Percentiles rank a stretch among this genome's conserved stretches.
Conservation (phyloP, 2,888 invertebrate genomes). For the Cosmorhoe ocellata region DNA sequence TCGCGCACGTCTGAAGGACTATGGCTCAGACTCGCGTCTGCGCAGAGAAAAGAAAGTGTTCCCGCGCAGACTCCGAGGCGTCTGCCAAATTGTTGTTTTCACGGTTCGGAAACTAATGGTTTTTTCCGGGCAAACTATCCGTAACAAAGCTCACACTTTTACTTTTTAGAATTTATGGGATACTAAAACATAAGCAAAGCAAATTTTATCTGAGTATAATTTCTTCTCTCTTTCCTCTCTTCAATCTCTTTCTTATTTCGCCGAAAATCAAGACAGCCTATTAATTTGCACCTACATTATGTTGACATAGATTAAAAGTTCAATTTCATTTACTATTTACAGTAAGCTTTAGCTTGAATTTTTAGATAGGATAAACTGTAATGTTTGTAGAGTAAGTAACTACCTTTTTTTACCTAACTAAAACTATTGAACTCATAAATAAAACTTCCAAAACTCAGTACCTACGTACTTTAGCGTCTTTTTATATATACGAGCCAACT, state of each 20-base stretch:
- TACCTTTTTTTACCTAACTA: no score
- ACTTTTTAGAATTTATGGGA: constrained; percentile 32
- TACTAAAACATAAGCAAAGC: constrained; percentile 22
- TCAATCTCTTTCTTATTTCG: constrained; percentile 25
- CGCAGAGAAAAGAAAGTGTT: constrained; percentile 80
- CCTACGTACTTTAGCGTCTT: no score
- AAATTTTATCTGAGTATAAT: constrained; percentile 1
- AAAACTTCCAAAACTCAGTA: no score
- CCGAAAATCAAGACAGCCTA: constrained; percentile 22
- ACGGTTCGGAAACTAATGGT: constrained; percentile 68
- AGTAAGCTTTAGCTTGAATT: no score
- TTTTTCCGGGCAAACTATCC: constrained; percentile 69
- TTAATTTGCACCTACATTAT: constrained; percentile 2
- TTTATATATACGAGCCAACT: no score
- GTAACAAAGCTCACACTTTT: constrained; percentile 44
- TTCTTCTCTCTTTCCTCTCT: constrained; percentile 15
- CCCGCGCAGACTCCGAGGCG: constrained; percentile 77
- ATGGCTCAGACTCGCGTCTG: constrained; percentile 60
- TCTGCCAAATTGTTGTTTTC: constrained; percentile 78
- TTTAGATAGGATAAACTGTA: no score
- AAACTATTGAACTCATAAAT: no score
- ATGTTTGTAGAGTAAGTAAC: no score
- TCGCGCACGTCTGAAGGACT: constrained; percentile 62
- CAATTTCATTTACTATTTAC: background rate
- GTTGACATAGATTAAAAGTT: constrained; percentile 1